Percentiles rank a stretch among this genome's conserved stretches.
Evolutionary conservation across 2,113 vertebrate species (phyloP).

Genomic region (Ailurus styani): DNA sequence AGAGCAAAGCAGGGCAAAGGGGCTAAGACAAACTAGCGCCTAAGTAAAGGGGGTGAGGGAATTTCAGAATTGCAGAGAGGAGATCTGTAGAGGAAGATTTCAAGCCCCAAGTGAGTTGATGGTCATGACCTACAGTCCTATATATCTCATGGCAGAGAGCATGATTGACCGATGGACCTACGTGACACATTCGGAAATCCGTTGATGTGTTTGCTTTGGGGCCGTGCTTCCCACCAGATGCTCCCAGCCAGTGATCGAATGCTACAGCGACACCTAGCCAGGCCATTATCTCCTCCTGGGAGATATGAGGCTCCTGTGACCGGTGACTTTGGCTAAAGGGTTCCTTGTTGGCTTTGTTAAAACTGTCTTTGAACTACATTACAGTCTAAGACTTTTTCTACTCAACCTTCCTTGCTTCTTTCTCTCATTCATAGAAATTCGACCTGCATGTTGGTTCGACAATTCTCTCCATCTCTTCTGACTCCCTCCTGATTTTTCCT

Average conservation of each 20-base stretch:
- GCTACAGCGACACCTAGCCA: background rate
- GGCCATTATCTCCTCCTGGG: background rate
- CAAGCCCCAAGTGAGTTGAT: background rate
- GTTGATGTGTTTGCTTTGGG: background rate
- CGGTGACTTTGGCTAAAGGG: background rate
- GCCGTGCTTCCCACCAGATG: background rate
- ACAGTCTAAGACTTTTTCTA: background rate
- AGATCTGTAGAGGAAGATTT: background rate
- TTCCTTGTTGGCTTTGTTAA: background rate
- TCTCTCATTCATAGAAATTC: background rate
- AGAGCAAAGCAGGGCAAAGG: background rate
- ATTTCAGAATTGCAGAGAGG: background rate
- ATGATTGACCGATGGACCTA: background rate
- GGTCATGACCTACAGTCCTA: background rate
- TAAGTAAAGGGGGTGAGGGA: background rate
- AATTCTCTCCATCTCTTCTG: background rate
- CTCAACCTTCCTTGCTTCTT: background rate
- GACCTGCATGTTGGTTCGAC: background rate
- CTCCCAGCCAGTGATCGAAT: background rate
- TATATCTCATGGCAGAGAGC: background rate
- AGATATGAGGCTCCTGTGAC: background rate
- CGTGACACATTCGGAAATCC: background rate
- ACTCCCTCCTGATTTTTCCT: background rate
- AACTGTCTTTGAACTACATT: background rate
- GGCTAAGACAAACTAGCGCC: background rate